Evolutionary conservation across 1,140 invertebrate species (phyloP).

Genomic region (Maniola jurtina): DNA sequence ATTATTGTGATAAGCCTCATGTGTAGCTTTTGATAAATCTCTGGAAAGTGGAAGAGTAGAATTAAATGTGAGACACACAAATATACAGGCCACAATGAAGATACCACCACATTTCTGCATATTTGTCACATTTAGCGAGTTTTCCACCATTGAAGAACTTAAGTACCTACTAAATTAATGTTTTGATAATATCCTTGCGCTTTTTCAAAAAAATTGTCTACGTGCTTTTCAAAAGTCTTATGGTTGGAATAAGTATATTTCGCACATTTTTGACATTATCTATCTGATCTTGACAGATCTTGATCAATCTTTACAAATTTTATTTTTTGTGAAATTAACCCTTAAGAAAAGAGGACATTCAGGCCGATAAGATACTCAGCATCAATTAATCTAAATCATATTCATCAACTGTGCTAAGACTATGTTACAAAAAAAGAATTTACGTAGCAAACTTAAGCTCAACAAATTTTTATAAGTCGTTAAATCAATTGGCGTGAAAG

Average conservation of each 20-base stretch:
- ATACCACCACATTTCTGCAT: conserved; percentile 7
- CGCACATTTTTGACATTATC: too few species aligned
- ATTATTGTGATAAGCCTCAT: conserved; percentile 28
- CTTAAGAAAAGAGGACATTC: too few species aligned
- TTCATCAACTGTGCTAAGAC: too few species aligned
- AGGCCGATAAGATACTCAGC: too few species aligned
- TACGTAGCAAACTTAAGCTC: conserved; percentile 6
- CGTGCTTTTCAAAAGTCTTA: too few species aligned
- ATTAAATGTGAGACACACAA: conserved; percentile 53
- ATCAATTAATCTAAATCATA: too few species aligned
- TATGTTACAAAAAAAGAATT: background rate
- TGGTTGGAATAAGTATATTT: too few species aligned
- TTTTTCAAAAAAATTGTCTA: too few species aligned
- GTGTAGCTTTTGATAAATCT: conserved; percentile 9
- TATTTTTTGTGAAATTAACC: too few species aligned
- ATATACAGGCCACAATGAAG: conserved; percentile 41
- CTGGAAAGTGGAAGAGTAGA: conserved; percentile 52
- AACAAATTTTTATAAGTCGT: conserved; percentile 15
- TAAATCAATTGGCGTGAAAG: conserved; percentile 24
- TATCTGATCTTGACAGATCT: too few species aligned
- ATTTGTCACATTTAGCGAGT: background rate
- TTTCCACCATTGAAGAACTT: background rate
- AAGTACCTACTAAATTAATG: background rate
- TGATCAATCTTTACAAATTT: too few species aligned
- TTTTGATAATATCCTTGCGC: too few species aligned